Evolutionary conservation across 2,888 invertebrate species (phyloP).

Genomic region (Drosophila histrio): DNA sequence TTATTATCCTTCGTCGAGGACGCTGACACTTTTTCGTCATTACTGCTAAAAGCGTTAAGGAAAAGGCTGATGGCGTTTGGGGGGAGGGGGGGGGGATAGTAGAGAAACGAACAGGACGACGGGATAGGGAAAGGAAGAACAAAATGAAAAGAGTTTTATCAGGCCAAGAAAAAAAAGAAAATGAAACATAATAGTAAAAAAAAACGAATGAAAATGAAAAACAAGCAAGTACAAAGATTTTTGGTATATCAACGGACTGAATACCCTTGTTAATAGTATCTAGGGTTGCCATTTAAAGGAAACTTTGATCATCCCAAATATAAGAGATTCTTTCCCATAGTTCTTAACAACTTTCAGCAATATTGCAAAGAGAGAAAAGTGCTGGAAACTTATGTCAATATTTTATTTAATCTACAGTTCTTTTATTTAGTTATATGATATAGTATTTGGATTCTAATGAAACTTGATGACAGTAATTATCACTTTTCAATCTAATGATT

Average conservation of each 20-base stretch:
- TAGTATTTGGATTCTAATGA: too few species aligned
- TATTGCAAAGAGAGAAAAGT: too few species aligned
- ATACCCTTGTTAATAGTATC: conserved; percentile 1
- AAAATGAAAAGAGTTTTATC: conserved; percentile 75
- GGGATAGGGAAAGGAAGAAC: conserved; percentile 45
- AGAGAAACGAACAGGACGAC: conserved; percentile 16
- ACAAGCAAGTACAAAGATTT: background rate
- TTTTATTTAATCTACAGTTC: too few species aligned
- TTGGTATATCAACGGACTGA: background rate
- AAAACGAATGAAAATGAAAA: conserved; percentile 5
- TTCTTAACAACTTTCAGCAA: too few species aligned
- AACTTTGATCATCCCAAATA: too few species aligned
- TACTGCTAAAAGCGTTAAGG: conserved; percentile 78
- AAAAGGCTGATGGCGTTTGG: conserved; percentile 38
- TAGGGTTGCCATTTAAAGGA: too few species aligned
- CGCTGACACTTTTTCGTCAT: conserved; percentile 83
- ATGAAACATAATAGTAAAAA: conserved; percentile 10
- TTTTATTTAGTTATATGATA: too few species aligned
- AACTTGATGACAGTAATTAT: too few species aligned
- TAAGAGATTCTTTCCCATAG: too few species aligned
- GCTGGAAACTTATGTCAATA: too few species aligned
- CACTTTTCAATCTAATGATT: too few species aligned
- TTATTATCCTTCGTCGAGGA: conserved; percentile 81
- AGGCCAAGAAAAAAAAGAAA: conserved; percentile 41
- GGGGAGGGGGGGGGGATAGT: background rate